Base-by-base conservation (phyloP, 2,113 vertebrate species). In the Seriola aureovittata region DNA sequence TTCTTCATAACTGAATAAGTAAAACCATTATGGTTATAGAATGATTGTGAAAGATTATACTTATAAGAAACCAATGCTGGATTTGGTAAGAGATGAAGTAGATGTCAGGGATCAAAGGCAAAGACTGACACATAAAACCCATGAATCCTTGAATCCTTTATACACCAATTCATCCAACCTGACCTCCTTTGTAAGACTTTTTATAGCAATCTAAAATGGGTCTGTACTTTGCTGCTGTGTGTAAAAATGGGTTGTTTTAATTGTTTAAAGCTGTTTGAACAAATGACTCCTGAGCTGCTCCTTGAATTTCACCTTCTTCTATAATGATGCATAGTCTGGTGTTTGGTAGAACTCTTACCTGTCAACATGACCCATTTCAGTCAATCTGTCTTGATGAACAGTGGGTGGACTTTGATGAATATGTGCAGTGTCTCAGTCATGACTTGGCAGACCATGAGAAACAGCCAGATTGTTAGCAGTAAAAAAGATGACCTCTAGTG, bases 371-470 rank as follows among this genome's bases (percentile, higher is more conserved):
- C 74, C 67, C 65, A 70, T 72, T 84, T 71, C 19, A 68, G 59
- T 42, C 38, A 11, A 66, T 81, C 48, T 58, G 50, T 80, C 46
- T 66, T 62, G 36, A 69, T 71, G 42, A 80, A 63, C 32, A 46
- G 82, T 71, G 85, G 87, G 79, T 63, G 81, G 88, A 90, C 84
- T 87, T 71, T 87, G 88, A 90, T 88, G 34, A 62, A 88, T 85
- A 73, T 40, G 11, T 50, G 36, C 42, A 17, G 19, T 13, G 67
- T 77, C 40, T 73, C 42, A 63, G 6, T 9, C 60, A 68, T 57
- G 46, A 81, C 50, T 88, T 69, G 68, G 68, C 71, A 71, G 36
- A 70, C 17, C 54, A 25, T 40, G 23, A 75, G 34, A 74, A 36
- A 12, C 16, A 0, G 14, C 2, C 58, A 29, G 34, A 71, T 71